Percentiles rank a stretch among this genome's conserved stretches.
phyloP scores from a whole-genome alignment of 1,140 invertebrate species.

The Metopolophium dirhodum region DNA sequence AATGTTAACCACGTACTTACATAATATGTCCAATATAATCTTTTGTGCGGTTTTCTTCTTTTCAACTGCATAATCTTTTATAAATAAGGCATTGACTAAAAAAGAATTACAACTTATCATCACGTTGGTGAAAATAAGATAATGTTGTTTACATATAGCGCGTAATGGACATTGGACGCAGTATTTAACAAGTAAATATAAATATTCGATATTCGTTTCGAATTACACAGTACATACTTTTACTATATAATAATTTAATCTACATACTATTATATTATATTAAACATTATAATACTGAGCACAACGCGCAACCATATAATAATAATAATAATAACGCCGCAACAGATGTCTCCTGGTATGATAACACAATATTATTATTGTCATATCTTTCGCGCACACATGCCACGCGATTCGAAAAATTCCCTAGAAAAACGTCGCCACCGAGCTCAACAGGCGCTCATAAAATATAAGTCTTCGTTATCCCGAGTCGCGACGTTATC shows the following conservation, averaged over 20 bases:
- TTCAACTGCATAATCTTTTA: neutral
- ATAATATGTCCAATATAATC: neutral
- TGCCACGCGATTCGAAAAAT: neutral
- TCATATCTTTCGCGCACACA: neutral
- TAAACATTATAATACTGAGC: neutral
- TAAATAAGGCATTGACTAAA: neutral
- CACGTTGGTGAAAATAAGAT: neutral
- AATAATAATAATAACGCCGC: neutral
- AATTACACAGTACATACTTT: neutral
- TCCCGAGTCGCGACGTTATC: constrained; percentile 1
- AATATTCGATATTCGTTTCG: constrained; percentile 1
- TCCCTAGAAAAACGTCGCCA: neutral
- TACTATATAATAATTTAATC: neutral
- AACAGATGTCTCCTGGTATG: constrained; percentile 2
- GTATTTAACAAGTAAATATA: neutral
- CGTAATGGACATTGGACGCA: neutral
- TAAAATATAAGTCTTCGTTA: constrained; percentile 2
- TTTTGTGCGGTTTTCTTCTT: neutral
- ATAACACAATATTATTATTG: neutral
- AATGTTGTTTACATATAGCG: neutral
- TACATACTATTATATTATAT: neutral
- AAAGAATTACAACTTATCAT: neutral
- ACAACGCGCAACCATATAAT: neutral
- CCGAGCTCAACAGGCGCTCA: neutral
- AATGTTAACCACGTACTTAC: neutral